Percentiles rank a stretch among this genome's conserved stretches.
Conservation (phyloP, 1,140 invertebrate genomes). For the Harpegnathos saltator region DNA sequence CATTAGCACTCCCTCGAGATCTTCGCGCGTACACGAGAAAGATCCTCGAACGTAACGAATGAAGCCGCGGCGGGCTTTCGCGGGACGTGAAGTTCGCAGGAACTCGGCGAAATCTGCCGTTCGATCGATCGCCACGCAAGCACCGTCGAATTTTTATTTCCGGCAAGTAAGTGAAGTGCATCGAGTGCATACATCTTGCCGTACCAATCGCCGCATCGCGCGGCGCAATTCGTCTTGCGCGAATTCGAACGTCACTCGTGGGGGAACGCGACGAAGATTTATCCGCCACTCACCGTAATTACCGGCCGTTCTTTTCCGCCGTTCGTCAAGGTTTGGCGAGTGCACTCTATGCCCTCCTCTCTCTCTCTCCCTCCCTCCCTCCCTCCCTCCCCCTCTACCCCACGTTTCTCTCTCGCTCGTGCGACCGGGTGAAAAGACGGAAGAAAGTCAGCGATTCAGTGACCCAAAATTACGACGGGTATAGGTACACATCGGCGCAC, state of each 20-base stretch:
- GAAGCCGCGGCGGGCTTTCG: too few species aligned
- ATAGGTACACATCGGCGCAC: conserved; percentile 35
- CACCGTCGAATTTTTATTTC: neutral
- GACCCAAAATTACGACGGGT: conserved; percentile 80
- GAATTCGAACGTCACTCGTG: conserved; percentile 25
- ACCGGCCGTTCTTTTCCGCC: conserved; percentile 32
- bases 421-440: conserved; percentile 21
- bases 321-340: conserved; percentile 46
- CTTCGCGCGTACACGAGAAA: too few species aligned
- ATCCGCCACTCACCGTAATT: conserved; percentile 57
- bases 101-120: too few species aligned
- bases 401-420: neutral
- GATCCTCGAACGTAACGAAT: too few species aligned
- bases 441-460: conserved; percentile 75
- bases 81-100: too few species aligned
- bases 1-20: too few species aligned
- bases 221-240: conserved; percentile 32
- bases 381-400: too few species aligned
- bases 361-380: conserved; percentile 14
- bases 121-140: neutral
- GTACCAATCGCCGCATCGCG: neutral
- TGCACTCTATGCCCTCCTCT: conserved; percentile 27
- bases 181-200: conserved; percentile 10
- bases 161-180: neutral
- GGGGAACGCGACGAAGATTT: conserved; percentile 49